Base-by-base conservation (phyloP, 2,797 vertebrate genomes). In the Miichthys miiuy region DNA sequence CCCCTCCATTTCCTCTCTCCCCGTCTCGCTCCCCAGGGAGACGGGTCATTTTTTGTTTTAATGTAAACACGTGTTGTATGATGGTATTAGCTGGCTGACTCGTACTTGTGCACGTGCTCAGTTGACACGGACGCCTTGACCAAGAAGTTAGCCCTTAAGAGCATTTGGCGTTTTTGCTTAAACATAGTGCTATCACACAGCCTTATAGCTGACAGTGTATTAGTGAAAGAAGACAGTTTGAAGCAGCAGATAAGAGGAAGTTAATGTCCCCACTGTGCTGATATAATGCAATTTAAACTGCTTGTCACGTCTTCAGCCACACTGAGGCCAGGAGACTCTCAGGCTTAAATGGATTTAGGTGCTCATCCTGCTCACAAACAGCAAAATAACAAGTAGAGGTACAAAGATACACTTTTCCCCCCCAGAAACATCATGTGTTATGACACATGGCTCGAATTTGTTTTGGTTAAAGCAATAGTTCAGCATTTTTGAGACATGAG, bases 1-100 rank as follows among this genome's bases (percentile, higher is more conserved):
- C 77, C 67, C 69, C 77, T 57, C 41, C 72, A 62, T 86, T 86
- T 90, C 84, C 84, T 87, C 78, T 81, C 61, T 42, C 74, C 61
- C 66, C 70, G 7, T 30, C 54, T 41, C 18, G 5, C 10, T 73
- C 87, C 66, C 71, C 6, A 8, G 67, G 65, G 73, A 79, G 66
- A 56, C 10, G 21, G 6, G 27, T 12, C 10, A 17, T 2, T 7
- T 77, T 79, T 64, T 68, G 30, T 80, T 76, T 72, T 52, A 76
- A 71, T 72, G 75, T 76, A 85, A 91, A 84, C 80, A 83, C 4
- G 21, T 23, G 48, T 27, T 38, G 52, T 30, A 20, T 66, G 65
- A 76, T 68, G 27, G 16, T 50, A 27, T 25, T 16, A 42, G 8
- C n/a, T 18, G 57, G 10, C 60, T 73, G 66, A 72, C 67, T 75